Base-by-base conservation (phyloP, 1,140 invertebrate species). In the Leptopilina clavipes region DNA sequence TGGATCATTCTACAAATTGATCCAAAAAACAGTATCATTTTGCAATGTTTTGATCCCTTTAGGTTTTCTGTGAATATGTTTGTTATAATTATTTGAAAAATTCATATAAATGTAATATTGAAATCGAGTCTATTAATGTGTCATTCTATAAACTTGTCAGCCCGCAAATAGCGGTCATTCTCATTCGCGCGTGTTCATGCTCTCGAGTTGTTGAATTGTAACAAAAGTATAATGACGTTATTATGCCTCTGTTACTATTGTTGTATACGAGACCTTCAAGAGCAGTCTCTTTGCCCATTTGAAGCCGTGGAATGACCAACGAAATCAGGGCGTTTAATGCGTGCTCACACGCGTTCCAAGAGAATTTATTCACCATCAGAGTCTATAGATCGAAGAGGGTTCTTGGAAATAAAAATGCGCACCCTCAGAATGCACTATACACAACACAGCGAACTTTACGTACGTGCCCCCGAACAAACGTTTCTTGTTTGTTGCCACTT, bases 401-500 rank as follows among this genome's bases (percentile, higher is more conserved):
- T 7, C 77, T 82, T 77, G 52, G 78, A 52, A 80, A 80, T 82
- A 80, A 82, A 82, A 82, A 74, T 82, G 76, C 59, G 65, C 72
- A 54, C n/a, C 40, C 9, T 77, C 75, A 82, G 77, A 82, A 82
- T 77, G 73, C 70, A n/a, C 43, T 54, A 45, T 73, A 17, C 74
- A 59, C 75, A 73, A 17, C 73, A 31, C 25, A 54, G 44, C 76
- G 40, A 77, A 79, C 37, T 65, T 10, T 65, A 65, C 19, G 59
- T 65, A 65, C 72, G 79, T 74, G 76, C 81, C 81, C 81, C 79
- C 76, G 54, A 71, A 70, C 71, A 79, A 76, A 76, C 56, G 78
- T 56, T 75, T 65, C 43, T 76, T 78, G 79, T 83, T 83, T 83
- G 82, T 81, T 83, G 79, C 82, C 82, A 83, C 76, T 81, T 83